Evolutionary conservation across 2,888 invertebrate genomes (phyloP), one percentile per base, ranked within the genome.

Genomic region (Microplitis manilae): DNA sequence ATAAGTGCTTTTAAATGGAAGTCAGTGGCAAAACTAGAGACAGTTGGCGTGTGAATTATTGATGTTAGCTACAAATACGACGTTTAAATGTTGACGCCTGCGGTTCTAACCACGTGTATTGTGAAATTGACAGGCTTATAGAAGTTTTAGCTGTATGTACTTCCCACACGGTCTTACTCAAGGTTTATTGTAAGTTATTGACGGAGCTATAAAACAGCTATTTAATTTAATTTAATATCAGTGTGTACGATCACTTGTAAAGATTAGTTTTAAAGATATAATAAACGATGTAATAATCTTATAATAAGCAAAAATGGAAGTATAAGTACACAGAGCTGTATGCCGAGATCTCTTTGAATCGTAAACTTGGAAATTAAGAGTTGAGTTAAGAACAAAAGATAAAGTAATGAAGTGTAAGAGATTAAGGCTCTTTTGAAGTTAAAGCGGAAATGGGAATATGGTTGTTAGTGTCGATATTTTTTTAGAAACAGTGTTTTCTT

Each of bases 21-120:
- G 50, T 50, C 50, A 50, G 50, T 65, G 65, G 30, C 65, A 65
- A 30, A 20, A 65, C 65, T 65, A 65, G 9, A 65, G 30, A 30
- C 65, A 65, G 65, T 65, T 65, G 20, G 30, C 65, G 30, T 65
- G 50, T 50, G 50, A 50, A 50, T 50, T 50, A 50, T 50, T 9
- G 50, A 65, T 30, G 9, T 65, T 30, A 65, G 65, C 65, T 30
- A 65, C 65, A 65, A 65, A 30, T 65, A 65, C 65, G 62, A 62
- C 17, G 65, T 65, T 65, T 65, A 38, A 65, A 65, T 65, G 65
- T 65, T 65, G 20, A 65, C 65, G 65, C 65, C 30, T 65, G 65
- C 65, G 65, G 65, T 50, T 50, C 50, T 50, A 50, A 50, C 30
- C 30, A 30, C 65, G 30, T 65, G 20, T 65, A 65, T 65, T 65